Evolutionary conservation across 2,797 vertebrate species (phyloP).

Genomic region (Micromesistius poutassou): DNA sequence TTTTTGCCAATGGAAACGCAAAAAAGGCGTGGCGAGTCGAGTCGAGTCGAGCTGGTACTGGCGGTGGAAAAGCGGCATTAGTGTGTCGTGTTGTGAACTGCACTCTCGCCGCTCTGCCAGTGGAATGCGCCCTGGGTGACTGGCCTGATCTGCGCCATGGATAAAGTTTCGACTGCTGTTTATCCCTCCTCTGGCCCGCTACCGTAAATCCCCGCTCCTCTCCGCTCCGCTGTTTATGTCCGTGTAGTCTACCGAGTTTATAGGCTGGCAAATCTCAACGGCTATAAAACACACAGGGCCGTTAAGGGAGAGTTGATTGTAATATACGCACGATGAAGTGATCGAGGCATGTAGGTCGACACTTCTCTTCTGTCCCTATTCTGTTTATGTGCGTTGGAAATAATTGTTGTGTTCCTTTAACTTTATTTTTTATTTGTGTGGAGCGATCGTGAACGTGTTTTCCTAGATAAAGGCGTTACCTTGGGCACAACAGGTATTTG

Average conservation of each 20-base stretch:
- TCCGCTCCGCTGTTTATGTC: not conserved
- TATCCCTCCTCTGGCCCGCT: slow-evolving; percentile 7
- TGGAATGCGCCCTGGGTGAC: slow-evolving; percentile 52
- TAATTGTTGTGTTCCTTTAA: not conserved
- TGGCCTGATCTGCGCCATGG: slow-evolving; percentile 16
- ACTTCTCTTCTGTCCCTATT: too few relatives aligned
- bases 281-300: not conserved
- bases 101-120: slow-evolving; percentile 11
- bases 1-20: too few relatives aligned
- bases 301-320: not conserved
- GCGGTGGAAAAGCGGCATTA: too few relatives aligned
- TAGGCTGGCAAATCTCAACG: not conserved
- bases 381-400: not conserved
- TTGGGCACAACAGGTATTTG: slow-evolving; percentile 50
- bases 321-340: not conserved
- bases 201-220: not conserved
- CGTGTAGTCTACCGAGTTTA: not conserved
- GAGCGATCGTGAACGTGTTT: not conserved
- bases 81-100: slow-evolving; percentile 22
- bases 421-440: not conserved
- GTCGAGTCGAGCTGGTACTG: too few relatives aligned
- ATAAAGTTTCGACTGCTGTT: slow-evolving; percentile 50
- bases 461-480: slow-evolving; percentile 9
- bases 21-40: too few relatives aligned
- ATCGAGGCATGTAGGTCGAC: too few relatives aligned